phyloP scores from a whole-genome alignment of 2,113 vertebrate species.

The Alouatta palliata region DNA sequence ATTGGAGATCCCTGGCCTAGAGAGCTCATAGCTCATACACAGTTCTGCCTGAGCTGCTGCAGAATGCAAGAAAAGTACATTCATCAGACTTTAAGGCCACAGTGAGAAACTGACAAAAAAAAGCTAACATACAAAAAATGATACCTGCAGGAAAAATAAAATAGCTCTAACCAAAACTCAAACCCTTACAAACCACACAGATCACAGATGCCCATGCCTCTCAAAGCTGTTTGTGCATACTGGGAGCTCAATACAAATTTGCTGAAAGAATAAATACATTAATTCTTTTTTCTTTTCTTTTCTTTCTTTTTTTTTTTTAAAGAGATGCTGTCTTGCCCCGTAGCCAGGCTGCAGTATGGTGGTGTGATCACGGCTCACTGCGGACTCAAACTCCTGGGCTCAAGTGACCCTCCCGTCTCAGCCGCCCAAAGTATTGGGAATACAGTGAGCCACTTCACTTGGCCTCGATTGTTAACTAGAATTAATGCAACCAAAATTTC shows the following conservation, averaged over 20 bases:
- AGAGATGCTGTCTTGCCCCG: too few relatives aligned
- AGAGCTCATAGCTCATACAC: rapidly evolving
- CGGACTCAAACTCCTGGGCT: too few relatives aligned
- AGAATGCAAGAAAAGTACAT: not conserved
- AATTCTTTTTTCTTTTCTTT: too few relatives aligned
- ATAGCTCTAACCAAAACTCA: not conserved
- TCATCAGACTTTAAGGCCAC: not conserved
- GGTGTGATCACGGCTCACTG: too few relatives aligned
- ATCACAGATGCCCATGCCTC: rapidly evolving
- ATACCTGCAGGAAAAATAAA: not conserved
- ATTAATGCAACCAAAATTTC: not conserved
- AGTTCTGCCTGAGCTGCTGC: not conserved
- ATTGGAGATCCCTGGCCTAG: not conserved
- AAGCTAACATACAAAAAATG: not conserved
- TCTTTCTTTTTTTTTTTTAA: too few relatives aligned
- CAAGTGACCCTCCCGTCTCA: too few relatives aligned
- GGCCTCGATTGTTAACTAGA: not conserved
- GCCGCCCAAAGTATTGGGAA: too few relatives aligned
- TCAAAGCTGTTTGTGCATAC: not conserved
- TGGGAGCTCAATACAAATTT: not conserved
- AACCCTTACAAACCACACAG: not conserved
- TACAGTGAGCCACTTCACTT: too few relatives aligned
- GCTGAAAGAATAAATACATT: not conserved
- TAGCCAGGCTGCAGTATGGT: too few relatives aligned
- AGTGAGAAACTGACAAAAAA: not conserved